Evolutionary conservation across 2,113 vertebrate species (phyloP).

Genomic region (Pimephales promelas): DNA sequence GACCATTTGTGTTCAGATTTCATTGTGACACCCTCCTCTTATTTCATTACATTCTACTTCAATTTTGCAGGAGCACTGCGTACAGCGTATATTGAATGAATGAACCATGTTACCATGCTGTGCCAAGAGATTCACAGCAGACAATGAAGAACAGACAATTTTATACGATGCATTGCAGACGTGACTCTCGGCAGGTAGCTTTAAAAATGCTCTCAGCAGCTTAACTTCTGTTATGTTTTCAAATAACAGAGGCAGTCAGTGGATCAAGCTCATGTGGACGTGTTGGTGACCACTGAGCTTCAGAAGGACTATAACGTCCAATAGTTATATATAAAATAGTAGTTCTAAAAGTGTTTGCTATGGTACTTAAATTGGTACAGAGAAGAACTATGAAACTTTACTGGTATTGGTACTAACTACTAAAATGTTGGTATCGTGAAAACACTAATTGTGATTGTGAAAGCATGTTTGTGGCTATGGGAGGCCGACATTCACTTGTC

Average conservation of each 20-base stretch:
- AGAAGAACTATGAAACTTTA: no score
- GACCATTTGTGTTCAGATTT: neutral
- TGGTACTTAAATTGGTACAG: no score
- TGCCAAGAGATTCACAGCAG: neutral
- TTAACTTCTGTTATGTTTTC: neutral
- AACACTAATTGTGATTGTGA: neutral
- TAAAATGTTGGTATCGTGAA: no score
- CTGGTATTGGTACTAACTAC: neutral
- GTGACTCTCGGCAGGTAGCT: neutral
- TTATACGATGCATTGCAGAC: neutral
- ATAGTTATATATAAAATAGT: no score
- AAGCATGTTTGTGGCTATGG: slow-evolving; percentile 55
- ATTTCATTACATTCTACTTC: neutral
- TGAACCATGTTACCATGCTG: neutral
- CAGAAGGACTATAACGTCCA: no score
- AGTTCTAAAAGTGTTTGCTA: no score
- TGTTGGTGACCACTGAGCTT: neutral
- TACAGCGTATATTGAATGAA: neutral
- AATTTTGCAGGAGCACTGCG: neutral
- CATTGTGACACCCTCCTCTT: neutral
- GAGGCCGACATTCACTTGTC: slow-evolving; percentile 65
- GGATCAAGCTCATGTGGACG: neutral
- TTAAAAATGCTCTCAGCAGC: neutral
- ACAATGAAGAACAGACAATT: neutral
- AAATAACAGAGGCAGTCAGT: neutral